Base-by-base conservation (phyloP, 2,888 invertebrate genomes). In the Rhingia rostrata region DNA sequence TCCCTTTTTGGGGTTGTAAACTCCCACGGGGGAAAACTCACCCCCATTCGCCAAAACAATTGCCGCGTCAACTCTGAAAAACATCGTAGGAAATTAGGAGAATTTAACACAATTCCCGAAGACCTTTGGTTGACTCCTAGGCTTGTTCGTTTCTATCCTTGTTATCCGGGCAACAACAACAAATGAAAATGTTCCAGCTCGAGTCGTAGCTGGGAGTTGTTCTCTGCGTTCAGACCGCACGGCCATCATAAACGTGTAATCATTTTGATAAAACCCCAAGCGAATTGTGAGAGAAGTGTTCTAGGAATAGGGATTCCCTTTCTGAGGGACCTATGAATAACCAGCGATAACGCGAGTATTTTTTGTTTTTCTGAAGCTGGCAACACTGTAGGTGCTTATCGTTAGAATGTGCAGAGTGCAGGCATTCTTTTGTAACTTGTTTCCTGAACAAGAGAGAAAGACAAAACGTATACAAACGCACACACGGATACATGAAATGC, bases 91-190 rank as follows among this genome's bases (percentile, higher is more conserved):
- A 66, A 66, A 66, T 66, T 74, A 75, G 74, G 41, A 58, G 49
- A 58, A 51, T 64, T 74, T 74, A 56, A 39, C 64, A 58, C 56
- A 75, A 56, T 41, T 47, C 49, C 35, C 49, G 41, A 37, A 10
- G 43, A 14, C 7, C 37, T 35, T 32, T 37, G 10, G 37, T 58
- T 14, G 22, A 6, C 12, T 10, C 5, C 6, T 35, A 6, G 32
- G 2, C 35, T 54, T 35, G 12, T 12, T 35, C 45, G 12, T 35
- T 66, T 22, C 7, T n/a, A 41, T 51, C 35, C 69, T 12, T 69
- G 61, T 69, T 77, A 54, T 69, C 22, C 47, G 61, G 61, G 54
- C 69, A 69, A 69, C 69, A 63, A 77, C 63, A 49, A 47, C 14
- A 60, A 53, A 51, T 5, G 22, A 51, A 64, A 32, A 12, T 64